These are phyloP conservation scores for Willowsia nigromaculata DNA, from an alignment of 2,888 invertebrate genomes.

Conservation along the genomic window DNA sequence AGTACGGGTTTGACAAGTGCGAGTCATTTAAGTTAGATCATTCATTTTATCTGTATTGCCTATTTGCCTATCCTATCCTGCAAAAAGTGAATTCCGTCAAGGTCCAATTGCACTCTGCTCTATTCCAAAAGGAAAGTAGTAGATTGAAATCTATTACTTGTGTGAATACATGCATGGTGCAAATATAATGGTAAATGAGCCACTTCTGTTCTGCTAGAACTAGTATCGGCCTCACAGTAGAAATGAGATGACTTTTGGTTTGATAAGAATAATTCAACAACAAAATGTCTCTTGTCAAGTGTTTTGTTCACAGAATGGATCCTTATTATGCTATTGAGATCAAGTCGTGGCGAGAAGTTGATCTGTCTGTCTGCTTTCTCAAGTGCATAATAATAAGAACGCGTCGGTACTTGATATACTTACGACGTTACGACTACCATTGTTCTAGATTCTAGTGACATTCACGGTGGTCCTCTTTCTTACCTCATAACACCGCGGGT, in stretches of 20 bases:
- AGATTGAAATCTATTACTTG: no score
- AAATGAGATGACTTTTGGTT: slow-evolving; percentile 48
- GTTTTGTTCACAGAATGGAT: not conserved
- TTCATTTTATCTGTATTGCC: not conserved
- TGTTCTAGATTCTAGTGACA: slow-evolving; percentile 45
- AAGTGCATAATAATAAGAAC: not conserved
- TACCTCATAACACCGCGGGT: slow-evolving; percentile 65
- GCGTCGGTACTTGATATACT: not conserved
- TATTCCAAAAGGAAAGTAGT: no score
- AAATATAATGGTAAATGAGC: no score
- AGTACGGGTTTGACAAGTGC: no score
- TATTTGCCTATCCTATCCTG: no score
- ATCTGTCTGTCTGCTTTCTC: not conserved
- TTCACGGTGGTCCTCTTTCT: slow-evolving; percentile 63
- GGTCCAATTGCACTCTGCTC: no score
- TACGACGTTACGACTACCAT: slow-evolving; percentile 1
- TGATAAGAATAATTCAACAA: slow-evolving; percentile 39
- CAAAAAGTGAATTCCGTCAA: no score
- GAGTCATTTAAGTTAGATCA: not conserved
- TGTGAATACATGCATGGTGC: no score
- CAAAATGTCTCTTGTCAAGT: slow-evolving; percentile 55
- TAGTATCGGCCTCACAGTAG: not conserved
- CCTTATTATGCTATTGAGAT: slow-evolving; percentile 42
- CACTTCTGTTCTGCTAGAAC: not conserved
- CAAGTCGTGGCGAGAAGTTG: slow-evolving; percentile 24